phyloP scores from a whole-genome alignment of 2,113 vertebrate species.

The Epinephelus fuscoguttatus region DNA sequence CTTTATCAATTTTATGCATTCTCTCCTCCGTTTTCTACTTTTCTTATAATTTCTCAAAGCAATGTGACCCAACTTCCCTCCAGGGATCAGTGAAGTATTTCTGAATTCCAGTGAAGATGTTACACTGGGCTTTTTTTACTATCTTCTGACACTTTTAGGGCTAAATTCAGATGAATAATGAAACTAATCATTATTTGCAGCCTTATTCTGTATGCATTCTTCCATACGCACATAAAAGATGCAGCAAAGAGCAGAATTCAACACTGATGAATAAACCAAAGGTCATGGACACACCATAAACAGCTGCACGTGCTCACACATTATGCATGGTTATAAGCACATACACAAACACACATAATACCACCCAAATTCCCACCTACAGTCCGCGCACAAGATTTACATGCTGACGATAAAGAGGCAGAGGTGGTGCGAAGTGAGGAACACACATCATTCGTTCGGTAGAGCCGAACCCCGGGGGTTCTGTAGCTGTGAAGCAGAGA shows the following conservation, averaged over 20 bases:
- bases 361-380: background rate
- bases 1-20: too few relatives aligned
- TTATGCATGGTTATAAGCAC: background rate
- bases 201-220: background rate
- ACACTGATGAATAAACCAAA: background rate
- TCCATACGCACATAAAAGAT: background rate
- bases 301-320: background rate
- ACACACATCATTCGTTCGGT: conserved; percentile 22
- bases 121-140: background rate
- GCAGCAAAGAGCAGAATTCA: background rate
- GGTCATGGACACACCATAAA: background rate
- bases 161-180: background rate
- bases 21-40: background rate
- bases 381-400: background rate
- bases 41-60: too few relatives aligned
- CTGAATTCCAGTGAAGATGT: background rate
- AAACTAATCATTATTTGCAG: background rate
- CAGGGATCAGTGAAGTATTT: too few relatives aligned
- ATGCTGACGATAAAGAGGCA: conserved; percentile 23
- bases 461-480: conserved; percentile 61
- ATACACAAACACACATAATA: background rate
- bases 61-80: too few relatives aligned
- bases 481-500: conserved; percentile 51
- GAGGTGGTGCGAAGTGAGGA: conserved; percentile 16
- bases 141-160: background rate